These are phyloP conservation scores for Phasia obesa DNA, from an alignment of 2,888 invertebrate species.

Conservation along the genomic window DNA sequence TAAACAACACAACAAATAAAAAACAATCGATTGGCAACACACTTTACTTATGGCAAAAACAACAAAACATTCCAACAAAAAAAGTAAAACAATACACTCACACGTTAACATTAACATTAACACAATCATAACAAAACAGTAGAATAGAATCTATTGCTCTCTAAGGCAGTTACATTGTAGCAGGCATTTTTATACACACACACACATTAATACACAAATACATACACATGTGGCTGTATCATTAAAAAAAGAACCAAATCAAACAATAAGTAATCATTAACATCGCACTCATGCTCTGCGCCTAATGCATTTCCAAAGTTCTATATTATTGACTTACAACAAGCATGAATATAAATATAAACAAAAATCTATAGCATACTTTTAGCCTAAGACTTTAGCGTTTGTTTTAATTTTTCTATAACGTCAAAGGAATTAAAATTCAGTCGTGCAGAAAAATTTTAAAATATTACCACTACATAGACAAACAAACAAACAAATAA, in stretches of 20 bases:
- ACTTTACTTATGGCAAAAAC: slow-evolving; percentile 56
- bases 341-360: slow-evolving; percentile 28
- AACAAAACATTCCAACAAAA: slow-evolving; percentile 10
- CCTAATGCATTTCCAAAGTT: slow-evolving; percentile 20
- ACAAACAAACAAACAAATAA: background rate
- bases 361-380: slow-evolving; percentile 66
- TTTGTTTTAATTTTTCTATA: slow-evolving; percentile 45
- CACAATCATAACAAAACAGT: slow-evolving; percentile 15
- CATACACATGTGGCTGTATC: background rate
- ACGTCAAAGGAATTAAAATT: slow-evolving; percentile 82
- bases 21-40: slow-evolving; percentile 66
- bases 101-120: slow-evolving; percentile 45
- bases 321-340: slow-evolving; percentile 64
- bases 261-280: slow-evolving; percentile 67
- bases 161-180: slow-evolving; percentile 59
- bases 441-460: slow-evolving; percentile 82
- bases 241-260: slow-evolving; percentile 39
- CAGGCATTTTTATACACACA: slow-evolving; percentile 12
- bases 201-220: background rate
- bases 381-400: slow-evolving; percentile 46
- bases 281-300: slow-evolving; percentile 39
- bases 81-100: slow-evolving; percentile 35
- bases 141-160: slow-evolving; percentile 30
- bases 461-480: slow-evolving; percentile 76
- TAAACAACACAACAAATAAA: slow-evolving; percentile 14